phyloP scores from a whole-genome alignment of 2,113 vertebrate species.

The Tragelaphus buxtoni region DNA sequence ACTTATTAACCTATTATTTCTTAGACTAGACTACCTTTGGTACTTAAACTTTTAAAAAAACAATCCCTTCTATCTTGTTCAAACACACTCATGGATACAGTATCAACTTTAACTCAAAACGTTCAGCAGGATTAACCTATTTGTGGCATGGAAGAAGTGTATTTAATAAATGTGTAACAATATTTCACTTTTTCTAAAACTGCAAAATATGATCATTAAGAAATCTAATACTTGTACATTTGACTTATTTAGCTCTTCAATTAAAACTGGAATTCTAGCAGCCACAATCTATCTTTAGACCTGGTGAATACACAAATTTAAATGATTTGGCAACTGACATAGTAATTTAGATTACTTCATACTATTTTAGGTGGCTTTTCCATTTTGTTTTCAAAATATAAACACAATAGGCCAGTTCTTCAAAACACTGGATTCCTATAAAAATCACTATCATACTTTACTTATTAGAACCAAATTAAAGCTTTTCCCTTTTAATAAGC shows the following conservation, averaged over 20 bases:
- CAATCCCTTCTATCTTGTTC: slow-evolving; percentile 69
- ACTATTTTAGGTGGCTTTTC: slow-evolving; percentile 76
- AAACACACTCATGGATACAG: slow-evolving; percentile 55
- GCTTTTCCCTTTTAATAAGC: slow-evolving; percentile 66
- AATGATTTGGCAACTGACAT: slow-evolving; percentile 60
- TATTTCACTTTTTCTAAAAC: slow-evolving; percentile 62
- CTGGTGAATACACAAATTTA: slow-evolving; percentile 52
- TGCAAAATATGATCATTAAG: slow-evolving; percentile 66
- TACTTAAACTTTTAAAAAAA: slow-evolving; percentile 82
- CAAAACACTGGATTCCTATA: slow-evolving; percentile 74
- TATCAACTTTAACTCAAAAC: slow-evolving; percentile 42
- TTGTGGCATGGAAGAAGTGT: slow-evolving; percentile 57
- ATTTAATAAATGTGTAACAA: slow-evolving; percentile 60
- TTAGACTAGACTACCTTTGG: slow-evolving; percentile 86
- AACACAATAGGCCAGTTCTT: slow-evolving; percentile 79
- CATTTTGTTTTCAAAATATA: slow-evolving; percentile 76
- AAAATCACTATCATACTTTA: slow-evolving; percentile 77
- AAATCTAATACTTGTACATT: slow-evolving; percentile 61
- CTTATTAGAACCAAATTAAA: slow-evolving; percentile 81
- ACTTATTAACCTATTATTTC: slow-evolving; percentile 79
- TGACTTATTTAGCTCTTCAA: slow-evolving; percentile 53
- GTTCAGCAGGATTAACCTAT: slow-evolving; percentile 70
- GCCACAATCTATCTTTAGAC: slow-evolving; percentile 8
- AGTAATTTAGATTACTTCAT: slow-evolving; percentile 57
- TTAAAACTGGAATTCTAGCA: slow-evolving; percentile 63